A percentile compares a stretch with the other conserved stretches of the same genome.
These are phyloP conservation scores for Pristionchus arcanus DNA, from an alignment of 2,888 invertebrate species.

Conservation along the genomic window DNA sequence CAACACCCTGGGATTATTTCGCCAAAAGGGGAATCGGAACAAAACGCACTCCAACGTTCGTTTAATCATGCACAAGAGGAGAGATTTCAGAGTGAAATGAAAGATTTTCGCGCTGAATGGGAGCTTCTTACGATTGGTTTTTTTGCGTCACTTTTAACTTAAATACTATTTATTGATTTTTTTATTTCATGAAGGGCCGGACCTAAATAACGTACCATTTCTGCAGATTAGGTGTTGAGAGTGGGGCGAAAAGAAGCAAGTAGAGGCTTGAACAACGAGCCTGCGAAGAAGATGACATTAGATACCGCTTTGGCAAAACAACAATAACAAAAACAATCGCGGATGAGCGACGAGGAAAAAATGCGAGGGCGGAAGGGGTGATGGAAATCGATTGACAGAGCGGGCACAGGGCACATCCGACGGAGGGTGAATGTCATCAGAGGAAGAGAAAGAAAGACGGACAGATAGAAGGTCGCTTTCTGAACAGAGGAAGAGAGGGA, in stretches of 20 bases:
- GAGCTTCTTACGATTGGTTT: not conserved
- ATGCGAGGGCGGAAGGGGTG: not conserved
- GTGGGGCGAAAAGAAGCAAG: slow-evolving; percentile 3
- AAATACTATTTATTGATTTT: not conserved
- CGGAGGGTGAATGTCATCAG: not conserved
- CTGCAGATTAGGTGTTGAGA: slow-evolving; percentile 9
- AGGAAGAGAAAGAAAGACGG: not conserved
- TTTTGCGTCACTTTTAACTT: too few species aligned
- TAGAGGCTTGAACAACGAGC: slow-evolving; percentile 44
- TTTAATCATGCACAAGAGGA: slow-evolving; percentile 52
- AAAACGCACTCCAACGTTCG: slow-evolving; percentile 9
- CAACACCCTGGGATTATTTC: slow-evolving; percentile 3
- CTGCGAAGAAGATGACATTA: not conserved
- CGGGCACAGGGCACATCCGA: not conserved
- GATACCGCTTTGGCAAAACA: not conserved
- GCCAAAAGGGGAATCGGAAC: slow-evolving; percentile 17
- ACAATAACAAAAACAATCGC: not conserved
- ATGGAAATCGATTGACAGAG: slow-evolving; percentile 8
- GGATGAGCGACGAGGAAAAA: not conserved
- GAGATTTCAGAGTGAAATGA: not conserved
- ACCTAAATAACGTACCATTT: not conserved
- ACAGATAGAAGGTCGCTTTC: not conserved
- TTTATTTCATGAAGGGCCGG: not conserved
- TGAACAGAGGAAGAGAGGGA: not conserved
- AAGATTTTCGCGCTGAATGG: slow-evolving; percentile 21